These are phyloP conservation scores for Chymomyza amoena DNA, from an alignment of 2,888 invertebrate genomes.

Conservation along the genomic window DNA sequence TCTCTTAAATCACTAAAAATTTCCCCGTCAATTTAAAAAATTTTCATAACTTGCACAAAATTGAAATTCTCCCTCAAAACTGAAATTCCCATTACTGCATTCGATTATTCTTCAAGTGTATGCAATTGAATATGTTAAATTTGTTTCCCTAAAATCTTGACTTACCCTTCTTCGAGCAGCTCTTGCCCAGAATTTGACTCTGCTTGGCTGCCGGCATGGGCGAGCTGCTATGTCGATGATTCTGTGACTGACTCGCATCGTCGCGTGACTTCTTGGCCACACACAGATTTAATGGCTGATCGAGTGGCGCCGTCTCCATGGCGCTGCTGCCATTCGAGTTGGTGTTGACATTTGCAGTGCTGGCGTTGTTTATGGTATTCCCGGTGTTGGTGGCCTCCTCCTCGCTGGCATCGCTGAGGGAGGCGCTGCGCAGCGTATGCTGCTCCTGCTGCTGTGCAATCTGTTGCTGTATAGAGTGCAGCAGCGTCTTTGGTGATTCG, in stretches of 20 bases:
- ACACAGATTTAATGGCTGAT: conserved; percentile 82
- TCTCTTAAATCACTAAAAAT: too few relatives aligned
- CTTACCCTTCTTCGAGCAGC: conserved; percentile 69
- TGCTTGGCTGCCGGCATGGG: conserved; percentile 46
- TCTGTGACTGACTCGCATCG: conserved; percentile 25
- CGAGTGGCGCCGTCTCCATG: conserved; percentile 59
- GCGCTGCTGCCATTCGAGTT: neutral
- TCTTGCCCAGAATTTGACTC: conserved; percentile 40
- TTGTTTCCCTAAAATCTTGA: neutral
- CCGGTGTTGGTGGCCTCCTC: conserved; percentile 72
- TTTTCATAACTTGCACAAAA: too few relatives aligned
- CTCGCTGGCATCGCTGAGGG: conserved; percentile 79
- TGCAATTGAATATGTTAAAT: too few relatives aligned
- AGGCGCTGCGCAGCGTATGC: conserved; percentile 66
- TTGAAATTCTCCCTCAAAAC: too few relatives aligned
- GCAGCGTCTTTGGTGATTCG: conserved; percentile 76
- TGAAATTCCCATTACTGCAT: too few relatives aligned
- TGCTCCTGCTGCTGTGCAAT: conserved; percentile 66
- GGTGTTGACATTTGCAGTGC: conserved; percentile 2
- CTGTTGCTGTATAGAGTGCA: conserved; percentile 75
- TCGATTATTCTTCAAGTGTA: too few relatives aligned
- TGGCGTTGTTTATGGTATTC: conserved; percentile 50
- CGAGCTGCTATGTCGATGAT: conserved; percentile 37
- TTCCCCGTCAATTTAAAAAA: too few relatives aligned
- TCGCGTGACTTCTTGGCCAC: conserved; percentile 80